Evolutionary conservation across 2,888 invertebrate species (phyloP).

Genomic region (Atethmia centrago): DNA sequence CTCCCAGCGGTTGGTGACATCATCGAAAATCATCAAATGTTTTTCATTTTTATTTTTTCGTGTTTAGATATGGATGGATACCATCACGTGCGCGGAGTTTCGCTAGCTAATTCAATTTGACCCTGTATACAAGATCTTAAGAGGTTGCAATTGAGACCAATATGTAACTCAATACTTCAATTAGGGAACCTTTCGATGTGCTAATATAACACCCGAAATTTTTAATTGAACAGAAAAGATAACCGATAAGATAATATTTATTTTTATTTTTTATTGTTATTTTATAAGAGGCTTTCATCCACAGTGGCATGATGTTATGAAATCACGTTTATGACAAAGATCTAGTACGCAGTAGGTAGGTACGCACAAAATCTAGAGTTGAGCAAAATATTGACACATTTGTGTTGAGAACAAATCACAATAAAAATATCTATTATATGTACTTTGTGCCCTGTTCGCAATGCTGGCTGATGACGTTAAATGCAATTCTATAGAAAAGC

Average conservation of each 20-base stretch:
- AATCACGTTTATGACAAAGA: not conserved
- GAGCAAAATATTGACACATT: slow-evolving; percentile 49
- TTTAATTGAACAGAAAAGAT: slow-evolving; percentile 22
- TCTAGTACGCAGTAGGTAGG: not conserved
- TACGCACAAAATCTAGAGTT: not conserved
- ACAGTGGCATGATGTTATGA: too few relatives aligned
- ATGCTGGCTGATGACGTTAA: slow-evolving; percentile 1
- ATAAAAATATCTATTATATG: slow-evolving; percentile 18
- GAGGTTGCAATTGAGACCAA: slow-evolving; percentile 57
- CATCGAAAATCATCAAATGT: too few relatives aligned
- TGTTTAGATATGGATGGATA: too few relatives aligned
- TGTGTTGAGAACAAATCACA: slow-evolving; percentile 22
- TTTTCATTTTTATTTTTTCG: too few relatives aligned
- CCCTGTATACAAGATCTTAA: too few relatives aligned
- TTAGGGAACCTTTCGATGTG: slow-evolving; percentile 51
- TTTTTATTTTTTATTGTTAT: too few relatives aligned
- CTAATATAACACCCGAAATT: slow-evolving; percentile 16
- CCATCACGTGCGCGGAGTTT: too few relatives aligned
- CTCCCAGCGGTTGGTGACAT: too few relatives aligned
- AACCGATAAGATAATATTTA: not conserved
- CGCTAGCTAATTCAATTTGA: too few relatives aligned
- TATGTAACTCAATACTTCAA: slow-evolving; percentile 63
- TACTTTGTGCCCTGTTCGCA: slow-evolving; percentile 16
- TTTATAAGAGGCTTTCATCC: too few relatives aligned
- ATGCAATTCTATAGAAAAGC: slow-evolving; percentile 39